Evolutionary conservation across 2,113 vertebrate species (phyloP).

Genomic region (Misgurnus anguillicaudatus): DNA sequence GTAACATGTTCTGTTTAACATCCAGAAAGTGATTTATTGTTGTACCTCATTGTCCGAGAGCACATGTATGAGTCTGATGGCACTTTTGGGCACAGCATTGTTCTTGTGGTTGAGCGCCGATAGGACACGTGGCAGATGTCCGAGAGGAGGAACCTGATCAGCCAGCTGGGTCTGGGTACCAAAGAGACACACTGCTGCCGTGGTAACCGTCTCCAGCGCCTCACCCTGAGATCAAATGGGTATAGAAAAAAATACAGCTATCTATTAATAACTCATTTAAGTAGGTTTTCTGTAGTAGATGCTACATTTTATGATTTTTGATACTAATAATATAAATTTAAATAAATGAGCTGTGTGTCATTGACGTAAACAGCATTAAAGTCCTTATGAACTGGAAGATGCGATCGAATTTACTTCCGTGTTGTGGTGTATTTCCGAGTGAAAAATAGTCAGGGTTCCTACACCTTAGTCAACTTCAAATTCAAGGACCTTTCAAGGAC

Average conservation of each 20-base stretch:
- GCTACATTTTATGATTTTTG: too few relatives aligned
- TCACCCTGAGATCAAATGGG: constrained; percentile 79
- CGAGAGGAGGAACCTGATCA: constrained; percentile 94
- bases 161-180: constrained; percentile 89
- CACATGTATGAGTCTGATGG: constrained; percentile 91
- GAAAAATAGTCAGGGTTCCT: too few relatives aligned
- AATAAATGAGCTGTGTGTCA: too few relatives aligned
- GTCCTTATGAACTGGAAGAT: too few relatives aligned
- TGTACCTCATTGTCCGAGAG: constrained; percentile 94
- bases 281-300: background rate
- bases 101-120: constrained; percentile 95
- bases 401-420: too few relatives aligned
- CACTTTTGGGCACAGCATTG: constrained; percentile 91
- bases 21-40: background rate
- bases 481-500: too few relatives aligned
- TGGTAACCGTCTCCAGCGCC: constrained; percentile 92
- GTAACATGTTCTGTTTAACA: too few relatives aligned
- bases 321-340: too few relatives aligned
- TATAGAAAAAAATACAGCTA: background rate
- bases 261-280: background rate
- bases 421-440: too few relatives aligned
- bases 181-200: constrained; percentile 93
- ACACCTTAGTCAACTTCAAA: too few relatives aligned
- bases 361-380: too few relatives aligned
- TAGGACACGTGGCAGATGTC: constrained; percentile 92